Base-by-base conservation (phyloP, 53 echinoderm and acorn worm genomes). In the Actinopyga echinites region DNA sequence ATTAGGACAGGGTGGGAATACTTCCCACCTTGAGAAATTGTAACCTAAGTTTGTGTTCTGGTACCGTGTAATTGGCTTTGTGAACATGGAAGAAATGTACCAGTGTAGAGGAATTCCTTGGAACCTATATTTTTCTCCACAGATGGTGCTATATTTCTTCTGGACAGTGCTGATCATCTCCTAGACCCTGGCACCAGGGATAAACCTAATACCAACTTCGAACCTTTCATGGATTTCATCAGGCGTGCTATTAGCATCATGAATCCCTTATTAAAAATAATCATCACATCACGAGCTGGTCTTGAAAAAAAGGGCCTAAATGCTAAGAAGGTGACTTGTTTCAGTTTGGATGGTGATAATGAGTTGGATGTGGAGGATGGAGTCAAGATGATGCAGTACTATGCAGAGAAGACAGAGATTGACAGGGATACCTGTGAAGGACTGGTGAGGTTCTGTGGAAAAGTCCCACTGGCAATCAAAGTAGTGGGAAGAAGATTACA, bases 131-230 rank as follows among this genome's bases (percentile, higher is more conserved):
- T 9, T 38, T 52, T 1, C 0, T 66, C 21, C 21, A 82, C 31
- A 99, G 99, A 84, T 45, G 94, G 94, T 5, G 89, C 99, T 22
- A 84, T 94, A 17, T 57, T 99, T 33, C 62, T 99, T 57, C 71
- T 99, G 26, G 99, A 99, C 85, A 99, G 91, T 62, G 94, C 86
- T 30, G 99, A 99, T 65, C 78, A 89, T n/a, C 99, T 95, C 0
- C 87, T 99, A 2, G 91, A 92, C 53, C 91, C 91, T 8, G 93
- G 91, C 11, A 90, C 93, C 6, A 31, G 20, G 9, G 86, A 79
- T 24, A 57, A 59, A 30, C 91, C 93, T 19, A 95, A 93, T 69
- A 75, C 81, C 21, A 71, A 84, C 21, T 87, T 80, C 35, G 71
- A 73, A 15, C 79, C 58, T 8, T 99, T 99, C 43, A 30, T 87